phyloP scores from a whole-genome alignment of 2,113 vertebrate genomes.

The Ictalurus punctatus region DNA sequence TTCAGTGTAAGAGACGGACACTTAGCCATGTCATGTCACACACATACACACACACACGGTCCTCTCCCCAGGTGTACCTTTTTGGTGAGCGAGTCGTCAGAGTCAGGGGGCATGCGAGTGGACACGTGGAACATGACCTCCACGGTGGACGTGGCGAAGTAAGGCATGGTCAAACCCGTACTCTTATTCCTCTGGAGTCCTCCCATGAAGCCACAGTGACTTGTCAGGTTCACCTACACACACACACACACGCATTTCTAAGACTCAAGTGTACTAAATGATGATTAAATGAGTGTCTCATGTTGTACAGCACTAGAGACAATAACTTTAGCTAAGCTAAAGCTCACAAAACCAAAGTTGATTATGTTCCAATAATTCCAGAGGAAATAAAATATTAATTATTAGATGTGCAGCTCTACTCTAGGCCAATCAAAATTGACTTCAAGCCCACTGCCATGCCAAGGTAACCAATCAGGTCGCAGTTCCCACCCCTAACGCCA shows the following conservation, averaged over 20 bases:
- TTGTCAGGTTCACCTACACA: conserved; percentile 90
- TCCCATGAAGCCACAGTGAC: conserved; percentile 98
- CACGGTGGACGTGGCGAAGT: conserved; percentile 96
- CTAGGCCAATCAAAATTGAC: neutral
- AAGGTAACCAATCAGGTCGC: neutral
- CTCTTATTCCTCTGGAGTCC: conserved; percentile 96
- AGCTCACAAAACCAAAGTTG: neutral
- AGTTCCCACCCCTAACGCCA: too few species aligned
- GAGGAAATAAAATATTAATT: neutral
- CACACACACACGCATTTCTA: conserved; percentile 20
- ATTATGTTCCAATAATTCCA: neutral
- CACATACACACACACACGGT: neutral
- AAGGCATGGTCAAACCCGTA: conserved; percentile 92
- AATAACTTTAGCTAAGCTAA: neutral
- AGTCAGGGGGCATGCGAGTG: conserved; percentile 97
- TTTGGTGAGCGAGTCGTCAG: conserved; percentile 96
- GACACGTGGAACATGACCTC: conserved; percentile 98
- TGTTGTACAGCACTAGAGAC: neutral
- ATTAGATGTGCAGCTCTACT: neutral
- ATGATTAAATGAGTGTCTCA: neutral
- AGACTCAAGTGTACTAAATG: neutral
- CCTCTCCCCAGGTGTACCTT: conserved; percentile 75
- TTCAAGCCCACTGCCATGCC: neutral
- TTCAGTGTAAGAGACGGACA: too few species aligned
- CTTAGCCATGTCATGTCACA: neutral